Evolutionary conservation across 2,113 vertebrate genomes (phyloP).

Genomic region (Lampris incognitus): DNA sequence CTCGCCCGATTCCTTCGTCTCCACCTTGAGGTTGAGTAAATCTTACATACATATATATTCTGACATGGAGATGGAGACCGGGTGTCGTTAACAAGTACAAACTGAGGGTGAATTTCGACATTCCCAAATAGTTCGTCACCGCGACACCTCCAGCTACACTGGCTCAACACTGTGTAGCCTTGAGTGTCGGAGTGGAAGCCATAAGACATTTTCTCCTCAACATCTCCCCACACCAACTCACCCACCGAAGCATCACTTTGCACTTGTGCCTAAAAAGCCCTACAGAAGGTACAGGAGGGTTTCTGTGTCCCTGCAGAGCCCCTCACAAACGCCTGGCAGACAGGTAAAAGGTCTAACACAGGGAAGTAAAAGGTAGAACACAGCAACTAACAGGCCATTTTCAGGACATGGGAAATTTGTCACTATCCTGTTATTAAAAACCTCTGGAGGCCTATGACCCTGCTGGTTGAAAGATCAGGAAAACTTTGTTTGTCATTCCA

Average conservation of each 20-base stretch:
- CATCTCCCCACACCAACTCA: constrained; percentile 5
- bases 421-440: constrained; percentile 69
- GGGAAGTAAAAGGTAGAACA: not conserved
- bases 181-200: not conserved
- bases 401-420: constrained; percentile 62
- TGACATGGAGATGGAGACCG: constrained; percentile 17
- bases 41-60: constrained; percentile 26
- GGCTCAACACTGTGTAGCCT: not conserved
- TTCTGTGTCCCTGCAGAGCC: constrained; percentile 28
- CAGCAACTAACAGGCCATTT: constrained; percentile 67
- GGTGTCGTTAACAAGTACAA: not conserved
- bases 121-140: constrained; percentile 24
- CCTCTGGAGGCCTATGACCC: constrained; percentile 38
- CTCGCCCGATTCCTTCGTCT: constrained; percentile 17
- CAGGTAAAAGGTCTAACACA: constrained; percentile 55
- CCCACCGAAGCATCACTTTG: constrained; percentile 45
- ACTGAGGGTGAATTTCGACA: constrained; percentile 20
- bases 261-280: constrained; percentile 47
- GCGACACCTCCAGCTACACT: not conserved
- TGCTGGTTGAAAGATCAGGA: constrained; percentile 23
- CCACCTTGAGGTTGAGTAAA: constrained; percentile 26
- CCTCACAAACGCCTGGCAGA: constrained; percentile 47
- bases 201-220: constrained; percentile 12
- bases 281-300: constrained; percentile 39
- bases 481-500: no score